Percentiles rank a stretch among this genome's conserved stretches.
Conservation (phyloP, 2,113 vertebrate genomes). For the Pedetes capensis region DNA sequence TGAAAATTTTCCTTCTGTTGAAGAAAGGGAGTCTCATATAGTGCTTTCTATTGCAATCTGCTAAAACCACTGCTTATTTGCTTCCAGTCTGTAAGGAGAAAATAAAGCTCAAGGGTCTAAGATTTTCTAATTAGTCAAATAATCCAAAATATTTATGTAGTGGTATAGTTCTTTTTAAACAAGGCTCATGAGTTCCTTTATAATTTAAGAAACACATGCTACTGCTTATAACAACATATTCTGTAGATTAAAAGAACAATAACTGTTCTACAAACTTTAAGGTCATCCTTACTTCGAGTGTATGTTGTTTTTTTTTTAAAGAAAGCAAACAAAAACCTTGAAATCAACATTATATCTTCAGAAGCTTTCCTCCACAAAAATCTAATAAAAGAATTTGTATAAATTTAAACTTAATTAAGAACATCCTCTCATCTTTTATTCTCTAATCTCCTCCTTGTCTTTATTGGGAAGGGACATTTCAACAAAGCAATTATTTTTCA, state of each 20-base stretch:
- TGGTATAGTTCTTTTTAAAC: constrained; percentile 32
- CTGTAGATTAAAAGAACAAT: constrained; percentile 6
- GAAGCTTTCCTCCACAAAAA: constrained; percentile 36
- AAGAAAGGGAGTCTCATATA: not conserved
- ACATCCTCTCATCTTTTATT: constrained; percentile 49
- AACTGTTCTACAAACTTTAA: not conserved
- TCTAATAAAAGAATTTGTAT: constrained; percentile 28
- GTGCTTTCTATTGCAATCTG: not conserved
- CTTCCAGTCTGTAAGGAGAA: not conserved
- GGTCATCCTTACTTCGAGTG: not conserved
- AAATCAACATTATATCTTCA: constrained; percentile 24
- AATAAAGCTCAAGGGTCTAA: not conserved
- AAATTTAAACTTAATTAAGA: constrained; percentile 68
- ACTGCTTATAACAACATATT: not conserved
- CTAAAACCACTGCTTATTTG: not conserved
- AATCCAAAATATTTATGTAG: not conserved
- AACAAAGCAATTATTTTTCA: constrained; percentile 67
- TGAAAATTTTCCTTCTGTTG: constrained; percentile 43
- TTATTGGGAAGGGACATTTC: constrained; percentile 47
- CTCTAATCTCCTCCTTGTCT: constrained; percentile 53
- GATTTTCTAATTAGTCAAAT: constrained; percentile 36
- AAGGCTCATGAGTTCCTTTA: not conserved
- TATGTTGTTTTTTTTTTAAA: constrained; percentile 35
- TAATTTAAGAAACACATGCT: constrained; percentile 37
- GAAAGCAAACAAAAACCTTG: constrained; percentile 17